Evolutionary conservation across 1,140 invertebrate species (phyloP).

Genomic region (Drosophila sproati): DNA sequence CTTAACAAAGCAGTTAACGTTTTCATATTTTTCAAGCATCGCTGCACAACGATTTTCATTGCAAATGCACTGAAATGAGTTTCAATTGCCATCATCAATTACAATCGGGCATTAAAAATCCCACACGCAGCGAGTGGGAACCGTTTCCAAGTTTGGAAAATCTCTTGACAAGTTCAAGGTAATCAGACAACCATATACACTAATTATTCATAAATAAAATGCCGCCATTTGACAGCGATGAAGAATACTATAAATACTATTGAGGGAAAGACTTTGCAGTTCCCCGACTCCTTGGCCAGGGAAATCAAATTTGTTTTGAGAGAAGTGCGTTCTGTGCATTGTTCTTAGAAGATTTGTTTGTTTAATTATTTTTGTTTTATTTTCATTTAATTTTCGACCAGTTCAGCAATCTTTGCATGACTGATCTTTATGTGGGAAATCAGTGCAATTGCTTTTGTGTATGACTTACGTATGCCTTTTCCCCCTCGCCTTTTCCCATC

Average conservation of each 20-base stretch:
- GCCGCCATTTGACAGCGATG: neutral
- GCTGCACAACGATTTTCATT: slow-evolving; percentile 52
- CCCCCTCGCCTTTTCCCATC: slow-evolving; percentile 3
- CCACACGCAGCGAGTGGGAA: slow-evolving; percentile 9
- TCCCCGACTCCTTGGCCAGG: too few species aligned
- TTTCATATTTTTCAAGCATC: slow-evolving; percentile 62
- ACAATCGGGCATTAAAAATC: slow-evolving; percentile 12
- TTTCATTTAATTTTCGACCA: too few species aligned
- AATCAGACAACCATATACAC: neutral
- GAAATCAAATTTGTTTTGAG: neutral
- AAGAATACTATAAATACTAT: neutral
- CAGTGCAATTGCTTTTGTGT: neutral
- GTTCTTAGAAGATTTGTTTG: neutral
- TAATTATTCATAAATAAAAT: neutral
- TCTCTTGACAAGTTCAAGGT: slow-evolving; percentile 29
- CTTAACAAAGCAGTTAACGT: slow-evolving; percentile 49
- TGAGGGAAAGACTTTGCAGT: neutral
- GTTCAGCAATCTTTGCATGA: neutral
- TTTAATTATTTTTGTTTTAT: too few species aligned
- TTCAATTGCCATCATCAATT: slow-evolving; percentile 43
- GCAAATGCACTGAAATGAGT: slow-evolving; percentile 55
- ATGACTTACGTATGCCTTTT: too few species aligned
- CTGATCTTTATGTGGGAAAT: neutral
- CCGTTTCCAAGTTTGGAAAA: neutral
- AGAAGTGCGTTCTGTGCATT: neutral